Percentiles rank a stretch among this genome's conserved stretches.
Evolutionary conservation across 2,113 vertebrate species (phyloP).

Genomic region (Psophia crepitans): DNA sequence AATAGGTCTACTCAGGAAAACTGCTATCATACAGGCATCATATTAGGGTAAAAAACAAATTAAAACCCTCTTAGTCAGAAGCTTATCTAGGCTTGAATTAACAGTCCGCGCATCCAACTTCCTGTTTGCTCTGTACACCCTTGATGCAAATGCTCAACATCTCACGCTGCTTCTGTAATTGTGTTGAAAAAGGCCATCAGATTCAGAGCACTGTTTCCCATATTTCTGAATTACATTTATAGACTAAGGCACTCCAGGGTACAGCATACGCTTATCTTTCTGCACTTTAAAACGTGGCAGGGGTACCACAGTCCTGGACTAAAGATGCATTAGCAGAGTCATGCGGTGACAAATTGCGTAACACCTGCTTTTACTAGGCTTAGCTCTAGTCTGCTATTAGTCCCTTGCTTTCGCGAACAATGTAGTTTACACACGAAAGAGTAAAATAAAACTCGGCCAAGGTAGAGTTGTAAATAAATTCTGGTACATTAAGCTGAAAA

Average conservation of each 20-base stretch:
- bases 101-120: background rate
- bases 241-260: conserved; percentile 13
- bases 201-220: background rate
- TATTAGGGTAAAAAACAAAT: background rate
- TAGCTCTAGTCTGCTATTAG: conserved; percentile 25
- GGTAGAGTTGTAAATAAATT: background rate
- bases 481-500: background rate
- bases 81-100: conserved; percentile 36
- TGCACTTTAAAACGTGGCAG: conserved; percentile 46
- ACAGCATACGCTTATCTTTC: background rate
- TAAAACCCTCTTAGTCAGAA: conserved; percentile 11
- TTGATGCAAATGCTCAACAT: conserved; percentile 12
- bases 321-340: conserved; percentile 46
- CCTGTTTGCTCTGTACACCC: background rate
- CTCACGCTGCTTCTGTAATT: conserved; percentile 7
- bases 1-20: background rate
- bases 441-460: background rate
- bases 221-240: conserved; percentile 47
- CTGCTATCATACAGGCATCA: background rate
- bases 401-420: conserved; percentile 1
- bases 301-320: background rate
- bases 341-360: background rate
- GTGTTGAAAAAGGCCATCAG: conserved; percentile 17
- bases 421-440: background rate
- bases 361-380: conserved; percentile 33